Evolutionary conservation across 1,140 invertebrate species (phyloP).

Genomic region (Batillaria attramentaria): DNA sequence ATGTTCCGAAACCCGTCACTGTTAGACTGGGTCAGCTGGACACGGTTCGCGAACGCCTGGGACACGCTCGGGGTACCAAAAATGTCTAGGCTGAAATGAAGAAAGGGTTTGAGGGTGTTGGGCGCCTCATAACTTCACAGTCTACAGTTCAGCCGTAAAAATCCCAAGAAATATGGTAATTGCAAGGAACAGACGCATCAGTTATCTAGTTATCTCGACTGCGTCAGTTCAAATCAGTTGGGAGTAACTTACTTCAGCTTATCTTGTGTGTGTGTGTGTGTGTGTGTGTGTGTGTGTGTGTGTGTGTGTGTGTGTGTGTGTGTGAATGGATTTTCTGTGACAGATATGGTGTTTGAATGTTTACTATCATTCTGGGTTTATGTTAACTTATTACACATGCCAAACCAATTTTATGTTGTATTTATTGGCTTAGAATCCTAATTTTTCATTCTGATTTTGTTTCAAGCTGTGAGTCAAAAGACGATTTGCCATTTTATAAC

Average conservation of each 20-base stretch:
- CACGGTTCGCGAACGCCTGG: slow-evolving; percentile 1
- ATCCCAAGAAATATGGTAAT: not conserved
- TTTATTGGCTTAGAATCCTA: not conserved
- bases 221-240: too few relatives aligned
- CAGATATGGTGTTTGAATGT: too few relatives aligned
- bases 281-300: not conserved
- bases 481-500: too few relatives aligned
- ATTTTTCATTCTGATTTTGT: not conserved
- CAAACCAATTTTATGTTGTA: not conserved
- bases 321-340: not conserved
- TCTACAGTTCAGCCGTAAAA: not conserved
- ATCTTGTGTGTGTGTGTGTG: not conserved
- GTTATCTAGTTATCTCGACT: too few relatives aligned
- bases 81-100: slow-evolving; percentile 7
- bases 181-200: not conserved
- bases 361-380: too few relatives aligned
- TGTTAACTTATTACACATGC: not conserved
- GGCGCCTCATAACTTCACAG: not conserved
- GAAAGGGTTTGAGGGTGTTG: not conserved
- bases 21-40: slow-evolving; percentile 26
- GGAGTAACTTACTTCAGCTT: too few relatives aligned
- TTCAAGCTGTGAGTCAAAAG: too few relatives aligned
- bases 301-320: not conserved
- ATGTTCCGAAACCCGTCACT: slow-evolving; percentile 6
- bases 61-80: slow-evolving; percentile 14